Evolutionary conservation across 2,113 vertebrate species (phyloP), one percentile per base, ranked within the genome.

Genomic region (Serilophus lunatus): DNA sequence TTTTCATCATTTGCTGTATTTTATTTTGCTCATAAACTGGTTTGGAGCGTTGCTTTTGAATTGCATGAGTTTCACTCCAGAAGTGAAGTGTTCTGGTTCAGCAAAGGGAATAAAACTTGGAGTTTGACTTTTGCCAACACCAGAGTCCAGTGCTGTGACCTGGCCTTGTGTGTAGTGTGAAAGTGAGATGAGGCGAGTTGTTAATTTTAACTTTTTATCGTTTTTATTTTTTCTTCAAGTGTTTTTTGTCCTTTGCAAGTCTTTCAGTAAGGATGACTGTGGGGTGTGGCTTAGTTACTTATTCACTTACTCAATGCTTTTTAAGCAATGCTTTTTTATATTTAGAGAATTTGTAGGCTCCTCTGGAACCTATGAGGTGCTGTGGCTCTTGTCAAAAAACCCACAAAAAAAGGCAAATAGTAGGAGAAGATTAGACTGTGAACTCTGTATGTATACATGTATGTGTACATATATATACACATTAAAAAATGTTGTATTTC

Each of bases 31-130:
- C 38, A 25, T 54, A 10, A 61, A 13, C 35, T 45, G 26, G 18
- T 69, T 44, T 6, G 19, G 64, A 29, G 36, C 8, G 5, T 78
- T 0, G 0, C 28, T 82, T 85, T 35, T 80, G n/a, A 47, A 6
- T 9, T 42, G 31, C 4, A 0, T 35, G 44, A 29, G 10, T 86
- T 65, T 57, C 3, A 0, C 7, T 69, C 23, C 13, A 29, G 25
- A 75, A 81, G 20, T 10, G 25, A 68, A 79, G 35, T 33, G 11
- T 18, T 54, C 61, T 45, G 7, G 12, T 47, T 70, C 25, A 63
- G 28, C 11, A 49, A 54, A 72, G n/a, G 45, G 20, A 23, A 59
- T 4, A 53, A 63, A 35, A 3, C 12, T 40, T 71, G 2, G 20
- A 78, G 12, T 29, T 44, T n/a, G 23, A 33, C 36, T 61, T 79